These are phyloP conservation scores for Struthio camelus DNA, from an alignment of 2,113 vertebrate species.

Conservation along the genomic window DNA sequence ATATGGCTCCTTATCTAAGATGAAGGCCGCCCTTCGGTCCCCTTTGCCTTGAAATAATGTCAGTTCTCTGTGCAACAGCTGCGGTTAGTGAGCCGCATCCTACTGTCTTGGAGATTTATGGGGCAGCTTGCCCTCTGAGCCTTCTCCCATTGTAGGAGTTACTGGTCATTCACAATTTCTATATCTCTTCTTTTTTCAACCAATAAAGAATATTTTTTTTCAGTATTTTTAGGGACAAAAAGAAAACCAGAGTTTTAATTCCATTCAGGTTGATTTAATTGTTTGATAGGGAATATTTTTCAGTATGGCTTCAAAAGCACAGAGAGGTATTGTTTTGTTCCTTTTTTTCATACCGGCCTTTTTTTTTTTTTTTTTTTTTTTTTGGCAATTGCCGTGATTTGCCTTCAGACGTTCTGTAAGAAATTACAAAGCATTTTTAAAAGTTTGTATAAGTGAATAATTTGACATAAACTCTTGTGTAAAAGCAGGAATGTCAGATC, in stretches of 20 bases:
- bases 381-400: background rate
- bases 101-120: too few relatives aligned
- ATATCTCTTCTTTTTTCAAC: background rate
- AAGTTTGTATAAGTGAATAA: background rate
- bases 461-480: background rate
- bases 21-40: too few relatives aligned
- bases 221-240: background rate
- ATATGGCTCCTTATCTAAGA: too few relatives aligned
- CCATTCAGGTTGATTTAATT: background rate
- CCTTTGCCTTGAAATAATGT: too few relatives aligned
- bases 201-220: background rate
- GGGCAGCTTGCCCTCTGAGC: too few relatives aligned
- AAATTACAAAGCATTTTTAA: background rate
- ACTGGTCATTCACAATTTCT: too few relatives aligned
- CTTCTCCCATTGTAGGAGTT: too few relatives aligned
- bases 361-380: background rate
- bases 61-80: too few relatives aligned
- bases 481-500: background rate
- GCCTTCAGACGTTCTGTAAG: background rate
- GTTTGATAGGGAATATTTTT: background rate
- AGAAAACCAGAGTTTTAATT: background rate
- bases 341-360: background rate
- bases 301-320: background rate
- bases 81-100: too few relatives aligned
- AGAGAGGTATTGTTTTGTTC: background rate